These are phyloP conservation scores for Limanda limanda DNA, from an alignment of 2,113 vertebrate genomes.

Conservation along the genomic window DNA sequence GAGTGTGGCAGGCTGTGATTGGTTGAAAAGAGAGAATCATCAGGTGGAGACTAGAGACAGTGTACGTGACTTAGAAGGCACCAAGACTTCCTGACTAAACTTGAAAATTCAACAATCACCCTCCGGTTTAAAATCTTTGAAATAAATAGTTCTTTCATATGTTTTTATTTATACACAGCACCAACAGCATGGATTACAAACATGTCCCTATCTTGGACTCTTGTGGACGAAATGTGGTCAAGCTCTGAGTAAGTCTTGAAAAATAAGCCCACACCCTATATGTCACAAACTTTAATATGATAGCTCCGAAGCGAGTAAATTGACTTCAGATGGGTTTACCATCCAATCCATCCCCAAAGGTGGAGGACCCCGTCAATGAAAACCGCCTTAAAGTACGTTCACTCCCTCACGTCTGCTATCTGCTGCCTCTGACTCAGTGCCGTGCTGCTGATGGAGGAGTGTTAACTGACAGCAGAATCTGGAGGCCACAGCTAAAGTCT, in stretches of 20 bases:
- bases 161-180: too few species aligned
- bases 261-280: neutral
- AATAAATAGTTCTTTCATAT: too few species aligned
- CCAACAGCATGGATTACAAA: too few species aligned
- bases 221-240: neutral
- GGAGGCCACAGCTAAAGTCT: conserved; percentile 24
- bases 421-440: conserved; percentile 17
- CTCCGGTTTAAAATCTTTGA: too few species aligned
- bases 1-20: too few species aligned
- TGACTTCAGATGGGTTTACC: conserved; percentile 50
- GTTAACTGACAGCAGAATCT: conserved; percentile 21
- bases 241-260: conserved; percentile 2
- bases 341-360: conserved; percentile 18
- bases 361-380: conserved; percentile 23
- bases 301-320: conserved; percentile 23
- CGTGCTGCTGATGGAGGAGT: too few species aligned
- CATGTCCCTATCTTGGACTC: neutral
- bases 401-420: conserved; percentile 7
- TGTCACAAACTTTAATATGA: conserved; percentile 21
- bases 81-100: too few species aligned
- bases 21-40: too few species aligned
- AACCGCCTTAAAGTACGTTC: conserved; percentile 21
- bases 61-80: too few species aligned
- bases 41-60: too few species aligned
- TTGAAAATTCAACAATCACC: too few species aligned